A percentile compares a stretch with the other conserved stretches of the same genome.
phyloP scores from a whole-genome alignment of 2,888 invertebrate genomes.

The Eubasilissa splendida region DNA sequence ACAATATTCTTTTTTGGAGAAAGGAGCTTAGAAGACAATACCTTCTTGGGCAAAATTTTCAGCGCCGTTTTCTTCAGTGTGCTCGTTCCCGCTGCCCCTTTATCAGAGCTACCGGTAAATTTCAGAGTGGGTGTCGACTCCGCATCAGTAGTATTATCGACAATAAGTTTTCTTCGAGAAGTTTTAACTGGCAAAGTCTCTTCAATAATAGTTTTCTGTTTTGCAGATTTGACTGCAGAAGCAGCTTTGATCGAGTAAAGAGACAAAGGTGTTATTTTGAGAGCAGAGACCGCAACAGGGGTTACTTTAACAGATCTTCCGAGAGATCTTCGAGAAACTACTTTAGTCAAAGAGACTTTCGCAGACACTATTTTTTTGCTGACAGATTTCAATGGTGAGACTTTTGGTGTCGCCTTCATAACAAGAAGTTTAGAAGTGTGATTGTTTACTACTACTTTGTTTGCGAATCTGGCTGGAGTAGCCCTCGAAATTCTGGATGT shows the following conservation, averaged over 20 bases:
- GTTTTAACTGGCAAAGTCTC: slow-evolving; percentile 12
- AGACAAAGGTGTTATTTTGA: slow-evolving; percentile 34
- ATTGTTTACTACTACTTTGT: neutral
- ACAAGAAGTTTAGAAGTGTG: neutral
- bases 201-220: slow-evolving; percentile 21
- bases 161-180: slow-evolving; percentile 31
- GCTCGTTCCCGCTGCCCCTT: neutral
- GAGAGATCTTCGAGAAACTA: slow-evolving; percentile 3
- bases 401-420: neutral
- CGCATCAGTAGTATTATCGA: neutral
- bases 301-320: slow-evolving; percentile 19
- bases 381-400: neutral
- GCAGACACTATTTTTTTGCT: neutral
- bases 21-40: slow-evolving; percentile 1
- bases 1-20: slow-evolving; percentile 13
- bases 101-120: neutral
- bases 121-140: neutral
- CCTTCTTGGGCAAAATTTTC: slow-evolving; percentile 32
- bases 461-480: neutral
- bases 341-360: slow-evolving; percentile 5
- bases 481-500: no score
- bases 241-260: slow-evolving; percentile 27
- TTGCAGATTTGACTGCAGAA: neutral
- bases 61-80: slow-evolving; percentile 16
- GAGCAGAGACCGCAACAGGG: slow-evolving; percentile 15